These are phyloP conservation scores for Netelia inedita DNA, from an alignment of 2,888 invertebrate genomes.

Conservation along the genomic window DNA sequence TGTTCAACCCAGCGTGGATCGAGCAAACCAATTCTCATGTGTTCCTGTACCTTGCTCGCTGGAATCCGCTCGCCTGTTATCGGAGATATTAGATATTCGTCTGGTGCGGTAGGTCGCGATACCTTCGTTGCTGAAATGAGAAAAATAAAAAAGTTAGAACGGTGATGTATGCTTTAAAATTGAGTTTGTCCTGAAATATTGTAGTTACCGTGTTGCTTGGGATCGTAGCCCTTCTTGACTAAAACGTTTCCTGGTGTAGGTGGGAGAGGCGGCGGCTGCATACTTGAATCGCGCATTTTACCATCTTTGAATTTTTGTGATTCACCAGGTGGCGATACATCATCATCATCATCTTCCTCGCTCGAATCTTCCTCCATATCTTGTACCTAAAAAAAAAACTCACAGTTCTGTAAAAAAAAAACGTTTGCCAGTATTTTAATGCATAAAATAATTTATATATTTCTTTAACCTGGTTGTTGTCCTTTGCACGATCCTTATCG, in stretches of 20 bases:
- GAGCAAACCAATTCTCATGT: conserved; percentile 97
- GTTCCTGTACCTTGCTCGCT: conserved; percentile 98
- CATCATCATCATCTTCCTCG: conserved; percentile 88
- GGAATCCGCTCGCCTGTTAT: conserved; percentile 99
- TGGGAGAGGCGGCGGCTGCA: conserved; percentile 91
- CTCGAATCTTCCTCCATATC: conserved; percentile 97
- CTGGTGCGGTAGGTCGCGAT: conserved; percentile 89
- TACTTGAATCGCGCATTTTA: conserved; percentile 84
- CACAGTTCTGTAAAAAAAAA: conserved; percentile 30
- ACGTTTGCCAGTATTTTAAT: not conserved
- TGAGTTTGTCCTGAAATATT: conserved; percentile 13
- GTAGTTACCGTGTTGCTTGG: conserved; percentile 89
- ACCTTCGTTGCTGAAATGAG: conserved; percentile 85
- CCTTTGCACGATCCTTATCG: conserved; percentile 85
- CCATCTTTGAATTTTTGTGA: conserved; percentile 82
- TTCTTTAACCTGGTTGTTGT: conserved; percentile 85
- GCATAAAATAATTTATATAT: not conserved
- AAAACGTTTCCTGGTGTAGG: conserved; percentile 97
- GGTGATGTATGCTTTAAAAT: not conserved
- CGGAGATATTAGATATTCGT: conserved; percentile 98
- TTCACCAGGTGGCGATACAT: conserved; percentile 81
- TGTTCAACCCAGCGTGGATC: conserved; percentile 99
- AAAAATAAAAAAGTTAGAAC: not conserved
- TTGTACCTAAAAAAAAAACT: conserved; percentile 87
- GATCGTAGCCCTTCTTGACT: conserved; percentile 98